Evolutionary conservation across 1,140 invertebrate species (phyloP).

Genomic region (Phocides pigmalion): DNA sequence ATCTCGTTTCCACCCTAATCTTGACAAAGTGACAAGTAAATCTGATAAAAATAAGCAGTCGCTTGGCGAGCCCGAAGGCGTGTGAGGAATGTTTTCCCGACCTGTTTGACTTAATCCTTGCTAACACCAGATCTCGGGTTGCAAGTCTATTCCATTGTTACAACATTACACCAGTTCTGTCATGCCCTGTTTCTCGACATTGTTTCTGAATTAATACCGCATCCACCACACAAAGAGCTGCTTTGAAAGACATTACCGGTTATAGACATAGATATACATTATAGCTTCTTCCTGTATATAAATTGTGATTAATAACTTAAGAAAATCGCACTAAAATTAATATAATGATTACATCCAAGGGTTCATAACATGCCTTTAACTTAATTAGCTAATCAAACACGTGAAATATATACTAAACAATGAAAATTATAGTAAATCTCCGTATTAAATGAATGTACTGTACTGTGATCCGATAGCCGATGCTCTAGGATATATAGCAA

Average conservation of each 20-base stretch:
- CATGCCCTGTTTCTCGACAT: slow-evolving; percentile 44
- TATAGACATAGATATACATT: neutral
- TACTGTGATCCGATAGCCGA: neutral
- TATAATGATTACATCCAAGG: no score
- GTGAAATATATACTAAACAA: neutral
- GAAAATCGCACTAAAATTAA: no score
- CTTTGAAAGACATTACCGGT: slow-evolving; percentile 22
- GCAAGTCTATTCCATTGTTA: slow-evolving; percentile 32
- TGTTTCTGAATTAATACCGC: slow-evolving; percentile 27
- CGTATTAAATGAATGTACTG: no score
- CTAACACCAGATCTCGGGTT: slow-evolving; percentile 40
- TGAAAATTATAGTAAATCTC: no score
- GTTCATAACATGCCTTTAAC: no score
- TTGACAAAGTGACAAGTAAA: neutral
- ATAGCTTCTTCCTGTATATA: neutral
- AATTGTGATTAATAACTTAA: neutral
- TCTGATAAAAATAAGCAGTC: slow-evolving; percentile 20
- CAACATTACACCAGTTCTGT: slow-evolving; percentile 40
- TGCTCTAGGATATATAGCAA: slow-evolving; percentile 14
- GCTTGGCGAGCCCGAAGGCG: slow-evolving; percentile 27
- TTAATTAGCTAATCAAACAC: neutral
- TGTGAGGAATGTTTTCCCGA: slow-evolving; percentile 29
- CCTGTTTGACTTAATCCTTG: slow-evolving; percentile 26
- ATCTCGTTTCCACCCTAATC: slow-evolving; percentile 21
- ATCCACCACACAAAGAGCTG: slow-evolving; percentile 27